These are phyloP conservation scores for Tauraco erythrolophus DNA, from an alignment of 2,113 vertebrate species.

Conservation along the genomic window DNA sequence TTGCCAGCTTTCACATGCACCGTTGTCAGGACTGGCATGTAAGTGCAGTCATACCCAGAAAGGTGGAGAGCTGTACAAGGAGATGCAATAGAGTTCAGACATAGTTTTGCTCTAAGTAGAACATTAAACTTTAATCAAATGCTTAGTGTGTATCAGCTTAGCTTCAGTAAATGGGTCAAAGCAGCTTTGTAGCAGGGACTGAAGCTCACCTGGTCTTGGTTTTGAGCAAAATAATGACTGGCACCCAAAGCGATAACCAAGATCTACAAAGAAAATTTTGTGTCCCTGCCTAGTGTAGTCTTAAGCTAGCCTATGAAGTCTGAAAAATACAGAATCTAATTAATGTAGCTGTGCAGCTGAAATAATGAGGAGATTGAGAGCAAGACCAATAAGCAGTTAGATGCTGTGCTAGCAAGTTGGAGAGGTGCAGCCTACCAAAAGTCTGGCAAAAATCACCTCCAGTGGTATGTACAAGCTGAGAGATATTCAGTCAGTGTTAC, in stretches of 20 bases:
- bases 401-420: neutral
- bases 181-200: neutral
- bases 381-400: neutral
- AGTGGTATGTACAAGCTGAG: neutral
- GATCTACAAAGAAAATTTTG: neutral
- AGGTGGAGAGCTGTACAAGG: neutral
- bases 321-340: neutral
- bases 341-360: neutral
- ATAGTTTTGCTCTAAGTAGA: neutral
- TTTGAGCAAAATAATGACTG: neutral
- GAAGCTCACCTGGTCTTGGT: neutral
- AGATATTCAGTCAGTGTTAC: neutral
- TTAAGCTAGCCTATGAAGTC: neutral
- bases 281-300: neutral
- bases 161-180: neutral
- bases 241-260: neutral
- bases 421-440: neutral
- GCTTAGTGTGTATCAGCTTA: neutral
- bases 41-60: neutral
- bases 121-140: neutral
- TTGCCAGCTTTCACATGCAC: neutral
- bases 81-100: neutral
- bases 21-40: neutral
- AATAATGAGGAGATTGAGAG: neutral
- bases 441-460: neutral